Evolutionary conservation across 2,797 vertebrate species (phyloP).

Genomic region (Myripristis murdjan): DNA sequence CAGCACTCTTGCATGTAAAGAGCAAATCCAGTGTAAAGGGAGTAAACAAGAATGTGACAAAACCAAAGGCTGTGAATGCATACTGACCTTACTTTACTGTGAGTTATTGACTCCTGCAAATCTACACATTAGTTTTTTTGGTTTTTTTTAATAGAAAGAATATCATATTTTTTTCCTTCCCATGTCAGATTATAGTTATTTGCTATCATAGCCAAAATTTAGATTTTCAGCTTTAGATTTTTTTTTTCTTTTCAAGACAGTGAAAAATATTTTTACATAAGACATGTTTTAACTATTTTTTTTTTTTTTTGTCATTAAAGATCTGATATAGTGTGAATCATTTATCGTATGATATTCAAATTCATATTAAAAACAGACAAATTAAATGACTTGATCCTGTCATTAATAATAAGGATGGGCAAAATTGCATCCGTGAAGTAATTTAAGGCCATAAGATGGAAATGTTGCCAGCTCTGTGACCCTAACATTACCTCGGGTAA

Average conservation of each 20-base stretch:
- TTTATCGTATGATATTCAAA: constrained; percentile 24
- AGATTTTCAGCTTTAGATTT: background rate
- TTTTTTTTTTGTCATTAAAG: constrained; percentile 33
- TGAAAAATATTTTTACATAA: background rate
- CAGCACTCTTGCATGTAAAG: constrained; percentile 26
- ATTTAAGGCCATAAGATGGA: constrained; percentile 65
- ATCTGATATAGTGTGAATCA: background rate
- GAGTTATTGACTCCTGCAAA: background rate
- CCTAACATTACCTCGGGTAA: constrained; percentile 73
- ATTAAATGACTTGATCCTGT: constrained; percentile 50
- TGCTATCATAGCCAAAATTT: background rate
- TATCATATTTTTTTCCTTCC: background rate
- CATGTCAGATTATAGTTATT: background rate
- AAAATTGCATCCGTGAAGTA: constrained; percentile 50
- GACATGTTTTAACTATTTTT: constrained; percentile 17
- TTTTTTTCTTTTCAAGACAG: background rate
- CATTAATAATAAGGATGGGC: constrained; percentile 58
- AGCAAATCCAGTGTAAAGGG: constrained; percentile 28
- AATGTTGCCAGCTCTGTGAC: constrained; percentile 73
- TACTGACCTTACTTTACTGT: constrained; percentile 10
- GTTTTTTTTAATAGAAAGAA: background rate
- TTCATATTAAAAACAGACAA: constrained; percentile 44
- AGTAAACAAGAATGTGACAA: constrained; percentile 16
- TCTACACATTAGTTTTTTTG: background rate
- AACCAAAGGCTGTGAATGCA: constrained; percentile 17